A percentile compares a stretch with the other conserved stretches of the same genome.
Conservation (phyloP, 2,888 invertebrate species). For the Smittia aterrima region DNA sequence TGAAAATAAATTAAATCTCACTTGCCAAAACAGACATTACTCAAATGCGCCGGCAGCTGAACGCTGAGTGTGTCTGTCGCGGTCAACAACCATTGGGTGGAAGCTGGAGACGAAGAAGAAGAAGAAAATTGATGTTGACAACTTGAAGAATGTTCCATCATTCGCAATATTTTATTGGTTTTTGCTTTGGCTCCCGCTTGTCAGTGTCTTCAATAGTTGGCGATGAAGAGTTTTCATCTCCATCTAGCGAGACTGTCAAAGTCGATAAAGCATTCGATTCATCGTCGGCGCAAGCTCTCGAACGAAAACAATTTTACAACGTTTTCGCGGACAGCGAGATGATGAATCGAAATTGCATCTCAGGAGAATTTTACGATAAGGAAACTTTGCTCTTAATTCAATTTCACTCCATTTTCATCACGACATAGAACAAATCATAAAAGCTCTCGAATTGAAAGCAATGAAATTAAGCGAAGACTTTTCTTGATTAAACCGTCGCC, state of each 20-base stretch:
- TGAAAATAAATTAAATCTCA: background rate
- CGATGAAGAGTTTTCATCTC: background rate
- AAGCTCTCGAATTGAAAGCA: background rate
- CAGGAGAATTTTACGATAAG: background rate
- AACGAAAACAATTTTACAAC: background rate
- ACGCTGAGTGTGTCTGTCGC: background rate
- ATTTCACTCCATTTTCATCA: background rate
- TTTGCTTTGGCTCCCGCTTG: background rate
- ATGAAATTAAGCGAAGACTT: background rate
- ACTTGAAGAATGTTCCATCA: conserved; percentile 4
- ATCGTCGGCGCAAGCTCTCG: background rate
- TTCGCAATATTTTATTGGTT: background rate
- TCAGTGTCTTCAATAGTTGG: background rate
- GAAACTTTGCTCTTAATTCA: background rate
- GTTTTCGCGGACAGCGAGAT: background rate
- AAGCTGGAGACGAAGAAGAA: background rate
- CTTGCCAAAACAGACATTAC: background rate
- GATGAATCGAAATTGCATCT: background rate
- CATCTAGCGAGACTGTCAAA: background rate
- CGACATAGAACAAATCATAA: background rate
- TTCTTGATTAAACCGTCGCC: background rate
- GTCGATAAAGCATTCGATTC: background rate
- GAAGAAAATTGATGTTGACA: background rate
- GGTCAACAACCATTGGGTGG: background rate
- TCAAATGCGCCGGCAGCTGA: background rate